These are phyloP conservation scores for Kuschelorhynchus macadamiae DNA, from an alignment of 2,888 invertebrate species.

Conservation along the genomic window DNA sequence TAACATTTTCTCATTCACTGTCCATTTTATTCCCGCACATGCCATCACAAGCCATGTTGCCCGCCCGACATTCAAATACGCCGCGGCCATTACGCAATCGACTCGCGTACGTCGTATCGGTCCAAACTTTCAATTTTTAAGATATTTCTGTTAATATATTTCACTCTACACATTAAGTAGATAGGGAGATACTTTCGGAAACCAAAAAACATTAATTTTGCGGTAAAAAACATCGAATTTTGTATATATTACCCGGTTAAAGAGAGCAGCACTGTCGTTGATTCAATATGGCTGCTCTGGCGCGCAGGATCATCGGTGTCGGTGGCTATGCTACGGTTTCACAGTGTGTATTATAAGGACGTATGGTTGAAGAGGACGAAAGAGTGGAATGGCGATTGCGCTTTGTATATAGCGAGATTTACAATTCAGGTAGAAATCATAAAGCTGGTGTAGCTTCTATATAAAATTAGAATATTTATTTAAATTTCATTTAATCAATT, in stretches of 20 bases:
- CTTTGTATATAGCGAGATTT: no score
- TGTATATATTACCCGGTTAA: slow-evolving; percentile 19
- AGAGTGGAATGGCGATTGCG: slow-evolving; percentile 16
- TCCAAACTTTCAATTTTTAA: background rate
- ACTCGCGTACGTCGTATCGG: slow-evolving; percentile 28
- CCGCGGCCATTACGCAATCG: slow-evolving; percentile 49
- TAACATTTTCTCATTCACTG: slow-evolving; percentile 5
- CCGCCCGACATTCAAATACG: slow-evolving; percentile 29
- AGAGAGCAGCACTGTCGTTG: slow-evolving; percentile 64
- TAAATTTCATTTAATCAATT: no score
- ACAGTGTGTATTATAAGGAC: slow-evolving; percentile 12
- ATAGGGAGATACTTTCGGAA: no score
- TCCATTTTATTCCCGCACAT: slow-evolving; percentile 45
- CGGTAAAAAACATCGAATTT: slow-evolving; percentile 47
- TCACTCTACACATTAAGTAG: background rate
- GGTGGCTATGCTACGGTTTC: slow-evolving; percentile 17
- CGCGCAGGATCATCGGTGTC: slow-evolving; percentile 45
- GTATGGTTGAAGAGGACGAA: background rate
- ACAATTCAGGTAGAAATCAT: no score
- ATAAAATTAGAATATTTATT: no score
- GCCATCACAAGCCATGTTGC: slow-evolving; percentile 38
- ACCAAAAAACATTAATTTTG: no score
- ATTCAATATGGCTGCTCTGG: slow-evolving; percentile 66
- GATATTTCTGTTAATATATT: slow-evolving; percentile 6
- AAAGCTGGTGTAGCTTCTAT: no score